phyloP scores from a whole-genome alignment of 2,113 vertebrate genomes.

The Ailurus styani region DNA sequence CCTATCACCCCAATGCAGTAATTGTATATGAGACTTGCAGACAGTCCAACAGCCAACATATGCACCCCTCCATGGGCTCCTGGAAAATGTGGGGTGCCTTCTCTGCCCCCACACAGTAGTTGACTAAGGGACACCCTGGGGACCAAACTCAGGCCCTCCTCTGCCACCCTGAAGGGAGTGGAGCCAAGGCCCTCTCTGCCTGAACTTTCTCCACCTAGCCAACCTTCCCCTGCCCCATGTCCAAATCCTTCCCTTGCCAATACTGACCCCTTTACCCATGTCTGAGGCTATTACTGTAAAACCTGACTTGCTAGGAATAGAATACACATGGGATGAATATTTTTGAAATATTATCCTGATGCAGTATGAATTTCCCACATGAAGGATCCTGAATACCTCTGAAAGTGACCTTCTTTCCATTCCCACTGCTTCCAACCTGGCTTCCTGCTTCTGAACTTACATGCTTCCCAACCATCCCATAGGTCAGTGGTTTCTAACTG shows the following conservation, averaged over 20 bases:
- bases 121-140: neutral
- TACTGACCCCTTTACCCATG: neutral
- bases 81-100: neutral
- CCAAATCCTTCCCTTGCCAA: neutral
- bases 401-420: neutral
- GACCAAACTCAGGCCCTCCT: neutral
- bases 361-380: neutral
- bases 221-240: accelerated
- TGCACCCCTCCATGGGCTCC: neutral
- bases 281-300: neutral
- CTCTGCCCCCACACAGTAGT: neutral
- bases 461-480: neutral
- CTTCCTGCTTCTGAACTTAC: neutral
- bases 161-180: neutral
- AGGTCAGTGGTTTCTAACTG: neutral
- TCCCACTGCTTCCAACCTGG: neutral
- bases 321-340: neutral
- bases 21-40: neutral
- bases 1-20: no score
- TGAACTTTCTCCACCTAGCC: neutral
- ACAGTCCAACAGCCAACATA: neutral
- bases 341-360: neutral
- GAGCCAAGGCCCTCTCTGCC: neutral
- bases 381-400: neutral
- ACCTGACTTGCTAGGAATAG: neutral